Conservation (phyloP, 2,888 invertebrate species). For the Pristionchus arcanus region DNA sequence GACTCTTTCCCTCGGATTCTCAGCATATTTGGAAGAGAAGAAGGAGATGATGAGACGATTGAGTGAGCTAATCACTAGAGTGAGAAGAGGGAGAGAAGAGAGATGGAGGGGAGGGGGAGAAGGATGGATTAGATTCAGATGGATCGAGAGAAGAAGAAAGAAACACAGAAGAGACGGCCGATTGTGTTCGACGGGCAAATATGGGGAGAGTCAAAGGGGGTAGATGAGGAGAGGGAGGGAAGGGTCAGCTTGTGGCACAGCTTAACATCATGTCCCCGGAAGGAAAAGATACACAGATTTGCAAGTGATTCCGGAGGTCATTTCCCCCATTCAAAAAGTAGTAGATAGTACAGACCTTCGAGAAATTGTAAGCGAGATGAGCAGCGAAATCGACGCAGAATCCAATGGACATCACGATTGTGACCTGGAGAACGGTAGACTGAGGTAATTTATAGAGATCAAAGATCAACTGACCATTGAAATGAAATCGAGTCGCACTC, state of each 20-base stretch:
- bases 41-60: neutral
- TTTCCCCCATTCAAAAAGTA: neutral
- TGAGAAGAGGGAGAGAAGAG: neutral
- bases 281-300: neutral
- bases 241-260: neutral
- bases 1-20: neutral
- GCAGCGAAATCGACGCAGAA: constrained; percentile 97
- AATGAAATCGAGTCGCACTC: constrained; percentile 88
- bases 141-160: constrained; percentile 22
- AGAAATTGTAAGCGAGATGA: constrained; percentile 88
- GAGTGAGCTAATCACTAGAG: neutral
- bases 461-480: constrained; percentile 89
- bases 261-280: neutral
- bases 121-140: constrained; percentile 38
- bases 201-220: constrained; percentile 27
- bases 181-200: constrained; percentile 15
- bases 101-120: neutral
- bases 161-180: neutral
- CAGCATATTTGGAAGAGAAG: constrained; percentile 8
- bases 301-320: neutral
- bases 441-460: neutral
- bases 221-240: neutral
- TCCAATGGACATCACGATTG: constrained; percentile 95
- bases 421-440: constrained; percentile 47
- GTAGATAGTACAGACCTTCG: constrained; percentile 64